Base-by-base conservation (phyloP, 2,888 invertebrate genomes). In the Scaptomyza polygonia region DNA sequence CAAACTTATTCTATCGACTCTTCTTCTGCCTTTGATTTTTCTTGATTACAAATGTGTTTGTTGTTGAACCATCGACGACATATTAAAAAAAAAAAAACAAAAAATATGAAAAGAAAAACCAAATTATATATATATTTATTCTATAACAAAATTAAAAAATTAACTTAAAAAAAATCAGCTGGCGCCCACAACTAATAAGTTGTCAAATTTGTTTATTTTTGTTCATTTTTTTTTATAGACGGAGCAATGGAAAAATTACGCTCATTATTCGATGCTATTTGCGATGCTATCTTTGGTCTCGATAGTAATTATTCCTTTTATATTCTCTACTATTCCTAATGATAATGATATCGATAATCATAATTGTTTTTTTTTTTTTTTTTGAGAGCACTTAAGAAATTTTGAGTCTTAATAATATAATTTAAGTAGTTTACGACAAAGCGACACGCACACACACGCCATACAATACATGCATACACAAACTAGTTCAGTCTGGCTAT, bases 281-380 rank as follows among this genome's bases (percentile, higher is more conserved):
- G 84, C 84, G 84, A 84, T 86, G 84, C 84, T 84, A 84, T 84
- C 83, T 84, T 84, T 88, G 84, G 84, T 88, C 84, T 84, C 86
- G 84, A 84, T 88, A 84, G 84, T 84, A 84, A 84, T 84, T 84
- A 84, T 84, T 71, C 86, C 86, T 79, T 75, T 84, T 87, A 74
- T 86, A 86, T 72, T 79, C 67, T 81, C 79, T 78, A 70, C 66
- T 87, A 86, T 77, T 72, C 77, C 77, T 86, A 86, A 79, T 72
- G 76, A 76, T 77, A 72, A 72, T 72, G 63, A 57, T 85, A 85
- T 77, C 65, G 63, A 67, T 72, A 79, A 72, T 54, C 53, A 21
- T 32, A 59, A 59, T 69, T 69, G 67, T 83, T 81, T 74, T 79
- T 36, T 36, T 36, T 36, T 36, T 36, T 36, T 79, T 75, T 79